Evolutionary conservation across 2,888 invertebrate genomes (phyloP).

Genomic region (Zhuqinia jingwanae): DNA sequence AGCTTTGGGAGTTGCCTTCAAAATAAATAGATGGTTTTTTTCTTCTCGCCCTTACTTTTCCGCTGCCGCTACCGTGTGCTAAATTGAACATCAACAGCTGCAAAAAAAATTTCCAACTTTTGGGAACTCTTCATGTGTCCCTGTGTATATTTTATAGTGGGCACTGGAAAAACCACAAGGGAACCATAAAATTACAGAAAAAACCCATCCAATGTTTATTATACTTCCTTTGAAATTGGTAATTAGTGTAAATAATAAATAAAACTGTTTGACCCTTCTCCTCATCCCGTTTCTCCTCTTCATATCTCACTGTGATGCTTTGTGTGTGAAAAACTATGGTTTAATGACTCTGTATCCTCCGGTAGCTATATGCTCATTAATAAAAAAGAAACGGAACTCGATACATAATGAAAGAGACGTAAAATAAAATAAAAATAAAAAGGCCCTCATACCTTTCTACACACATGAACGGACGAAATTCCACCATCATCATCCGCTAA

Average conservation of each 20-base stretch:
- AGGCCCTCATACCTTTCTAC: not conserved
- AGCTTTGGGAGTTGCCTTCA: slow-evolving; percentile 54
- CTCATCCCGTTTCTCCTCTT: not conserved
- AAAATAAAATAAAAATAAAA: not conserved
- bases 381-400: too few relatives aligned
- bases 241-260: slow-evolving; percentile 54
- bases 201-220: slow-evolving; percentile 28
- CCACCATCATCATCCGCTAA: not conserved
- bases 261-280: slow-evolving; percentile 14
- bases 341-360: not conserved
- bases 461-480: not conserved
- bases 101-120: slow-evolving; percentile 13
- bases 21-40: not conserved
- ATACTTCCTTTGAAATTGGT: slow-evolving; percentile 44
- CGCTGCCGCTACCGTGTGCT: not conserved
- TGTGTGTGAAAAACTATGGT: too few relatives aligned
- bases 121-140: too few relatives aligned
- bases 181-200: slow-evolving; percentile 4
- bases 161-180: slow-evolving; percentile 28
- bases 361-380: too few relatives aligned
- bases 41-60: too few relatives aligned
- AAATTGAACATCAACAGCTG: slow-evolving; percentile 41
- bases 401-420: slow-evolving; percentile 25
- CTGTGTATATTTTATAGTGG: not conserved
- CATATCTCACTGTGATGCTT: not conserved